Conservation (phyloP, 2,797 vertebrate genomes). For the Lithobates sylvaticus region DNA sequence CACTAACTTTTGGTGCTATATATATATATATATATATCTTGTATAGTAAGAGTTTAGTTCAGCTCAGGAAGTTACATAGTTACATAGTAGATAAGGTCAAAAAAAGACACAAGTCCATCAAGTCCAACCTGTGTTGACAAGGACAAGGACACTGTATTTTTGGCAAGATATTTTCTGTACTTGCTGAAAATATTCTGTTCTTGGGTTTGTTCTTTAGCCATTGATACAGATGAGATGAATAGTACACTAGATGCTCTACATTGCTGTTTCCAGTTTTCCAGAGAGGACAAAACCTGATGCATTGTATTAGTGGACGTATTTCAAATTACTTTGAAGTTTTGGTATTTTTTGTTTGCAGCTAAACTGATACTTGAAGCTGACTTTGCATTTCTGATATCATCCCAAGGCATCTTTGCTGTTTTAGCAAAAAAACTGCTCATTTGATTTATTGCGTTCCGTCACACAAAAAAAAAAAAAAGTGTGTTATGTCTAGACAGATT, state of each 20-base stretch:
- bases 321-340: background rate
- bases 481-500: conserved; percentile 33
- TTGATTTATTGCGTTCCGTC: conserved; percentile 49
- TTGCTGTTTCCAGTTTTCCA: too few relatives aligned
- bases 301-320: background rate
- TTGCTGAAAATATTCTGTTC: too few relatives aligned
- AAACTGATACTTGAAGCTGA: conserved; percentile 8
- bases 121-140: too few relatives aligned
- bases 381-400: conserved; percentile 12
- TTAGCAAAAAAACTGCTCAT: conserved; percentile 10
- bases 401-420: conserved; percentile 2
- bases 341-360: conserved; percentile 12
- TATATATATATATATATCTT: too few relatives aligned
- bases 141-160: too few relatives aligned
- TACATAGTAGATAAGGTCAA: too few relatives aligned
- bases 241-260: background rate
- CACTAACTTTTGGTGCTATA: too few relatives aligned
- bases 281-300: background rate
- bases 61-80: too few relatives aligned
- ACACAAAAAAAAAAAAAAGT: background rate
- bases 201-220: background rate
- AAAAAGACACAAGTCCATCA: too few relatives aligned
- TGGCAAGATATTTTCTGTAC: too few relatives aligned
- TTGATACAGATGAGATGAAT: background rate
- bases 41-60: too few relatives aligned